A percentile compares a stretch with the other conserved stretches of the same genome.
Conservation (phyloP, 2,113 vertebrate genomes). For the Mixornis gularis region DNA sequence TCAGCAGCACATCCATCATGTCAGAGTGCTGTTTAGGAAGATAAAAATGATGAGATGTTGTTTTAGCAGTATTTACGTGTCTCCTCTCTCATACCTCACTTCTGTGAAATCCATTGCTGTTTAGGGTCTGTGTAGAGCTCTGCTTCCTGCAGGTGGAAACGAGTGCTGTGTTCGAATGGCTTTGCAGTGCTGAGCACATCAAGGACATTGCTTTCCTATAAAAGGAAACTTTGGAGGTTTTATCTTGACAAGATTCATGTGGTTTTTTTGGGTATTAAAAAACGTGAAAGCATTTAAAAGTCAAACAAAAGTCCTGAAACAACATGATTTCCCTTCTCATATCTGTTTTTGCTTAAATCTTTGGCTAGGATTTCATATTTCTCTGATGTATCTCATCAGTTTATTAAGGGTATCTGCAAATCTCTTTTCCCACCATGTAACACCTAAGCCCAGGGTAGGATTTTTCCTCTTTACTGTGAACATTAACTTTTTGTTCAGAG, state of each 20-base stretch:
- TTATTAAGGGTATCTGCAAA: neutral
- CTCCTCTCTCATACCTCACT: neutral
- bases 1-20: constrained; percentile 41
- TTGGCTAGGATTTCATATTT: neutral
- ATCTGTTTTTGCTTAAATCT: neutral
- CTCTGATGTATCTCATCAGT: neutral
- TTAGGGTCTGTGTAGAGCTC: neutral
- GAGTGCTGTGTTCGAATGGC: neutral
- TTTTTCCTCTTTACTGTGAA: neutral
- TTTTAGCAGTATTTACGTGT: constrained; percentile 18
- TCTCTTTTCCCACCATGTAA: neutral
- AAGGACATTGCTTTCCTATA: neutral
- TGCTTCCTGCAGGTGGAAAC: neutral
- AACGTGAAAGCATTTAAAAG: neutral
- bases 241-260: neutral
- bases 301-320: neutral
- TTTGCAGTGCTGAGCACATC: neutral
- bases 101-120: neutral
- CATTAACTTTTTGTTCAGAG: neutral
- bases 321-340: neutral
- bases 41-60: neutral
- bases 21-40: neutral
- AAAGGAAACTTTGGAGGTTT: neutral
- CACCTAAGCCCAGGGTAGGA: neutral
- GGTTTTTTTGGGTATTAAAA: neutral